Evolutionary conservation across 2,113 vertebrate species (phyloP), one percentile per base, ranked within the genome.

Genomic region (Paralichthys olivaceus): DNA sequence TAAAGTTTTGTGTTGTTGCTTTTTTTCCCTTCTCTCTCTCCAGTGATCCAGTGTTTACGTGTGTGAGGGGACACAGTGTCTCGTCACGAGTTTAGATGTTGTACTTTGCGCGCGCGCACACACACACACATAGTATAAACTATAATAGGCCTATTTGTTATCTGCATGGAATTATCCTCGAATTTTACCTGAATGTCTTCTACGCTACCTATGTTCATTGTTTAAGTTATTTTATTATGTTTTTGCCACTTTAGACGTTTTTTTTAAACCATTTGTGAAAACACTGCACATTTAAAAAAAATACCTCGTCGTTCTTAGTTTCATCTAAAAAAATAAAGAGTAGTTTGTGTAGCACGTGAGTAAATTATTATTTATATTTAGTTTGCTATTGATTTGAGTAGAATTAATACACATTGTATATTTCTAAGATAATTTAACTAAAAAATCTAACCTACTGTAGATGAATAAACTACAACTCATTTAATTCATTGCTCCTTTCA

Each of bases 41-140:
- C 95, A 90, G 94, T 95, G 91, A 13, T 90, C 94, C 92, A 94
- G 92, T 94, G 94, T 95, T 95, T 93, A 90, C 95, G 96, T 96
- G 94, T 94, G 95, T 96, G 93, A 95, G 91, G 95, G 92, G 91
- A 95, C 91, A 93, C 92, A 87, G 91, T 72, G 76, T 93, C 94
- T 95, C 92, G 93, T 71, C 89, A 88, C 3, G 79, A 95, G 92
- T 93, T 90, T 96, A 94, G 92, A 92, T 89, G 92, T 95, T 96
- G 94, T 95, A 94, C 94, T 95, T 96, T 45, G 13, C 65, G 78
- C 86, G 14, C 40, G 12, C 40, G 12, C 40, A 47, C 15, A 47
- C 5, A 19, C 15, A 47, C 43, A 47, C 13, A 45, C 13, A 45
- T 7, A 17, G 37, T 15, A 55, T 79, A 74, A 67, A 11, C 8